phyloP scores from a whole-genome alignment of 1,140 invertebrate species.

The Drepana arcuata region DNA sequence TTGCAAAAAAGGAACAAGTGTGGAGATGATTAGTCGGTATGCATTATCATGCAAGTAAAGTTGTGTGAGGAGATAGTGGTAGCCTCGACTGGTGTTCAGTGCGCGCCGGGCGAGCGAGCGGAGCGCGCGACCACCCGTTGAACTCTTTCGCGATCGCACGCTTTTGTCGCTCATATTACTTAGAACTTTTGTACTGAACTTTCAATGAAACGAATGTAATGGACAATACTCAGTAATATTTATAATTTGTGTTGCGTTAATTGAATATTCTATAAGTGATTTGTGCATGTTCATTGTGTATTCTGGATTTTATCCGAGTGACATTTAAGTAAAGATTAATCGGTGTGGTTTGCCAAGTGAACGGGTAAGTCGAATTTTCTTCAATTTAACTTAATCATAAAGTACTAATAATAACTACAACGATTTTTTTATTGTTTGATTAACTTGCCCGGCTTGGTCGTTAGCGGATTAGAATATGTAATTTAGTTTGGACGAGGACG shows the following conservation, averaged over 20 bases:
- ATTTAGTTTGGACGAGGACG: slow-evolving; percentile 6
- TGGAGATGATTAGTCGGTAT: slow-evolving; percentile 24
- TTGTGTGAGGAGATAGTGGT: slow-evolving; percentile 46
- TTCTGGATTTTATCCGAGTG: slow-evolving; percentile 5
- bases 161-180: no score
- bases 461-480: no score
- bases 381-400: no score
- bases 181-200: slow-evolving; percentile 8
- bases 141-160: slow-evolving; percentile 15
- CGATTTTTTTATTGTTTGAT: no score
- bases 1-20: slow-evolving; percentile 14
- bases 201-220: slow-evolving; percentile 1
- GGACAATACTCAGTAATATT: slow-evolving; percentile 5
- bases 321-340: slow-evolving; percentile 6
- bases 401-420: no score
- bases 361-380: no score
- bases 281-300: not conserved
- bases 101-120: slow-evolving; percentile 22
- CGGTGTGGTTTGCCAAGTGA: no score
- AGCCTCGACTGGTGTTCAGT: slow-evolving; percentile 28
- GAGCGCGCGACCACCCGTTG: slow-evolving; percentile 29
- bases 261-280: not conserved
- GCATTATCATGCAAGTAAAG: slow-evolving; percentile 49
- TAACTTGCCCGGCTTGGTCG: no score
- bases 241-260: slow-evolving; percentile 7